Evolutionary conservation across 2,797 vertebrate species (phyloP).

Genomic region (Darevskia mixta): DNA sequence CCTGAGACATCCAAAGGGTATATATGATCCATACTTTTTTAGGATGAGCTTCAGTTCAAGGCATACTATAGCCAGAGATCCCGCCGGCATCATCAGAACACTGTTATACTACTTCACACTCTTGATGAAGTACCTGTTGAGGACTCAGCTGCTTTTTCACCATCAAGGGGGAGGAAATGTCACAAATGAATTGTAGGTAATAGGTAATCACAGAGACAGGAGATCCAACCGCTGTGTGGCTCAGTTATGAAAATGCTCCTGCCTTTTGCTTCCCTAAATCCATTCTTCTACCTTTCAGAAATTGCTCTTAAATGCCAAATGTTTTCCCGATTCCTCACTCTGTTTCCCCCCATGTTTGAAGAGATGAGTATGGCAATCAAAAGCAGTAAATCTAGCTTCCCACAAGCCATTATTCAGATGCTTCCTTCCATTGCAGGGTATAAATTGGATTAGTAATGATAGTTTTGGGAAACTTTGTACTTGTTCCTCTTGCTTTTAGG

Average conservation of each 20-base stretch:
- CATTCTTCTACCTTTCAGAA: neutral
- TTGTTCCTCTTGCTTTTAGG: conserved; percentile 1
- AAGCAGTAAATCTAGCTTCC: neutral
- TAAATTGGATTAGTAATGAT: conserved; percentile 27
- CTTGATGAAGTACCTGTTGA: neutral
- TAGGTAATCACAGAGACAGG: neutral
- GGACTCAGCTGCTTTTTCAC: neutral
- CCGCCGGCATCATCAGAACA: neutral
- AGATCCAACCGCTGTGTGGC: neutral
- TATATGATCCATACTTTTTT: neutral
- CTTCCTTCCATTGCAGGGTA: conserved; percentile 9
- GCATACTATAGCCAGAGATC: neutral
- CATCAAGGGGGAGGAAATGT: neutral
- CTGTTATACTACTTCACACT: neutral
- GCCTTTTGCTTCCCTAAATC: neutral
- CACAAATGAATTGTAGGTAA: neutral
- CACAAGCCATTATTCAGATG: neutral
- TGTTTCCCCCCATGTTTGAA: conserved; percentile 6
- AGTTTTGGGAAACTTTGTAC: conserved; percentile 20
- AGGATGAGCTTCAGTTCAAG: neutral
- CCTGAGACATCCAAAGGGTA: neutral
- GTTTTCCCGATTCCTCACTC: neutral
- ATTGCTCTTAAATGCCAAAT: conserved; percentile 9
- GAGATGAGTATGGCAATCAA: neutral
- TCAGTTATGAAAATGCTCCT: neutral